Percentiles rank a stretch among this genome's conserved stretches.
Conservation (phyloP, 1,140 invertebrate genomes). For the Helicoverpa armigera region DNA sequence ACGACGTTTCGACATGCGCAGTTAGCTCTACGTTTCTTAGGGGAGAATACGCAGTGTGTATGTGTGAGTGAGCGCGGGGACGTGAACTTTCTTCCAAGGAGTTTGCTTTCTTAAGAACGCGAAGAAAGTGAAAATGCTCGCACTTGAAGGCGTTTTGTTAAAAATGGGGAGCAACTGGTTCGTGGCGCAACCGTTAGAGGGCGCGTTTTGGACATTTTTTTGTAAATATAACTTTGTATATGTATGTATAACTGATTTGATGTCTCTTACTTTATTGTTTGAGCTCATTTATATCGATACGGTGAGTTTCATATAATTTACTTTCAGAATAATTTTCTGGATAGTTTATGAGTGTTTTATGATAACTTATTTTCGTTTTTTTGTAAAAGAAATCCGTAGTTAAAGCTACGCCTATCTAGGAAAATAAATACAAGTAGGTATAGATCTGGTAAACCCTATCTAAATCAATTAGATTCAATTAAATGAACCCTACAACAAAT, state of each 20-base stretch:
- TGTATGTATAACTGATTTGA: not conserved
- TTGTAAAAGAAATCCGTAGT: not conserved
- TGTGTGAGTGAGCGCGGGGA: constrained; percentile 71
- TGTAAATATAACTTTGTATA: constrained; percentile 41
- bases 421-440: not conserved
- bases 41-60: constrained; percentile 3
- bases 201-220: constrained; percentile 65
- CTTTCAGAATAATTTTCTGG: not conserved
- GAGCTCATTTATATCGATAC: not conserved
- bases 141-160: constrained; percentile 82
- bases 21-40: constrained; percentile 19
- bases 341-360: not conserved
- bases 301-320: not conserved
- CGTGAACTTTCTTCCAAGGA: constrained; percentile 78
- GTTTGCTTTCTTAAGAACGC: constrained; percentile 83
- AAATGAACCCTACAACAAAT: constrained; percentile 7
- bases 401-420: not conserved
- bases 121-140: constrained; percentile 85
- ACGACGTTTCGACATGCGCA: constrained; percentile 38
- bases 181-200: constrained; percentile 69
- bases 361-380: not conserved
- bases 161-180: constrained; percentile 77
- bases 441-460: not conserved
- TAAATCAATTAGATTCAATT: not conserved
- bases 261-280: not conserved